phyloP scores from a whole-genome alignment of 2,113 vertebrate species.

The Chrysochloris asiatica region DNA sequence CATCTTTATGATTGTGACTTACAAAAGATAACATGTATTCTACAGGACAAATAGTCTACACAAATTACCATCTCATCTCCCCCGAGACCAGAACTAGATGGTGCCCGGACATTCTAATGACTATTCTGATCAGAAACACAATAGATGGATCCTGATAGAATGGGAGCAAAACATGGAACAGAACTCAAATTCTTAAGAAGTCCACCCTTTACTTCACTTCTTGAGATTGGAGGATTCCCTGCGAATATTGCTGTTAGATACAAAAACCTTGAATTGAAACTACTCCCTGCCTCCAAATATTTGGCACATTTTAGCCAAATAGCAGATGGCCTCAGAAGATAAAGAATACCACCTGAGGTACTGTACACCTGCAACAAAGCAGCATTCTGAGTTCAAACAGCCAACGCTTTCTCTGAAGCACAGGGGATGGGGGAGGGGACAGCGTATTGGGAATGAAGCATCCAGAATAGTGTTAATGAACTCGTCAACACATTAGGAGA shows the following conservation, averaged over 20 bases:
- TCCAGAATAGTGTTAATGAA: too few species aligned
- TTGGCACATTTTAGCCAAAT: neutral
- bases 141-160: neutral
- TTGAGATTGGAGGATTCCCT: neutral
- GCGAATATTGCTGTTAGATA: neutral
- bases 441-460: too few species aligned
- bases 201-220: neutral
- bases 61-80: neutral
- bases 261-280: neutral
- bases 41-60: neutral
- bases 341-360: neutral
- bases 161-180: neutral
- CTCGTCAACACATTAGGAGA: too few species aligned
- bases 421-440: too few species aligned
- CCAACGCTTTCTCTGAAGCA: too few species aligned
- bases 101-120: neutral
- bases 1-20: too few species aligned
- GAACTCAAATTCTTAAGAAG: neutral
- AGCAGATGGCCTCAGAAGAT: neutral
- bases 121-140: neutral
- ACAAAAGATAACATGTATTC: too few species aligned
- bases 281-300: neutral
- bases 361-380: neutral
- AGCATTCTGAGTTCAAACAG: too few species aligned
- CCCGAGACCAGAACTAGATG: neutral